A percentile compares a stretch with the other conserved stretches of the same genome.
Evolutionary conservation across 2,888 invertebrate genomes (phyloP).

Genomic region (Onchidella celtica): DNA sequence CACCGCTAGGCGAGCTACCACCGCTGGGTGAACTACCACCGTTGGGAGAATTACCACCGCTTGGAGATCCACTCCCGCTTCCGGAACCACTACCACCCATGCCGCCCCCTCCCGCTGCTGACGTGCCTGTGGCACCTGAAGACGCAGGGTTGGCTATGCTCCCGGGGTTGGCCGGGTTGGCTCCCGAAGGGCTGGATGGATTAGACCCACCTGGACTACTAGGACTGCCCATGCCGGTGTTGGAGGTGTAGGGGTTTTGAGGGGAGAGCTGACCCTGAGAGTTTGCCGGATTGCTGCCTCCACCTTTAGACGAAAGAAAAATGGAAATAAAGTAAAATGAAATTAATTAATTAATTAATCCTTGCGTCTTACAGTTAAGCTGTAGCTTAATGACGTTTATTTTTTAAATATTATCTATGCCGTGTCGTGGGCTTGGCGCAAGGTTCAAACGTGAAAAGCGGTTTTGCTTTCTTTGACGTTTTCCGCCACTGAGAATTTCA

Average conservation of each 20-base stretch:
- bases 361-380: too few relatives aligned
- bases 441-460: too few relatives aligned
- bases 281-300: not conserved
- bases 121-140: constrained; percentile 11
- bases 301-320: too few relatives aligned
- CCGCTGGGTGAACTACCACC: not conserved
- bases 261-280: not conserved
- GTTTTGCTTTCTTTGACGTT: too few relatives aligned
- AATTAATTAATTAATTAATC: too few relatives aligned
- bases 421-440: too few relatives aligned
- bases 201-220: constrained; percentile 11
- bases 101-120: not conserved
- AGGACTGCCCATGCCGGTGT: not conserved
- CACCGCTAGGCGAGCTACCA: not conserved
- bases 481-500: too few relatives aligned
- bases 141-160: constrained; percentile 18
- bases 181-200: constrained; percentile 1
- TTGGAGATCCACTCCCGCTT: not conserved
- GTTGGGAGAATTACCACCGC: not conserved
- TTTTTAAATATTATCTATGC: too few relatives aligned
- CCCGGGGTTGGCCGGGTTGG: constrained; percentile 7
- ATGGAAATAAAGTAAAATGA: too few relatives aligned
- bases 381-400: too few relatives aligned
- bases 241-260: constrained; percentile 20
- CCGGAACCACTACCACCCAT: not conserved